A percentile compares a stretch with the other conserved stretches of the same genome.
phyloP scores from a whole-genome alignment of 1,140 invertebrate species.

The Chironomus tepperi region DNA sequence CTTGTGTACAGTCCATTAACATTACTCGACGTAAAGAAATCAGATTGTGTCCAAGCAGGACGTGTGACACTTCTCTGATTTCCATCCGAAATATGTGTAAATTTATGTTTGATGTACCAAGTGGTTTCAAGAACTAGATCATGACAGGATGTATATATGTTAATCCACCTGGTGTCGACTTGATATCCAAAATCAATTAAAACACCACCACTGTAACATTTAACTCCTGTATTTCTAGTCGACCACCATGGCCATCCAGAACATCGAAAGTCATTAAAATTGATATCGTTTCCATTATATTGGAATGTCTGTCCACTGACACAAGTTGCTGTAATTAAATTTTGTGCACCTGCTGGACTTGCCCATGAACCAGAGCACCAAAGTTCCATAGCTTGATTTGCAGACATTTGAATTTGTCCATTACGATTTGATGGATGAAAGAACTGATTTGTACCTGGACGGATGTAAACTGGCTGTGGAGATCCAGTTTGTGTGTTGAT shows the following conservation, averaged over 20 bases:
- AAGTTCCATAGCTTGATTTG: conserved; percentile 30
- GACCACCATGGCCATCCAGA: conserved; percentile 34
- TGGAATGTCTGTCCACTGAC: conserved; percentile 35
- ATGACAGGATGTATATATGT: conserved; percentile 35
- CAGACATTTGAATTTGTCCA: conserved; percentile 33
- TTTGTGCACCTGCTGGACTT: conserved; percentile 26
- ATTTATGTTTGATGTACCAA: conserved; percentile 32
- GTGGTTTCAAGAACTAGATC: conserved; percentile 30
- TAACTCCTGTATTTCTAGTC: conserved; percentile 38
- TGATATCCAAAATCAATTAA: conserved; percentile 36
- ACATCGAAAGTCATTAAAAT: conserved; percentile 37
- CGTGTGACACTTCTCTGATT: conserved; percentile 28
- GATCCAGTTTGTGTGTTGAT: not conserved
- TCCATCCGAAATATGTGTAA: conserved; percentile 29
- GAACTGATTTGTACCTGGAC: conserved; percentile 32
- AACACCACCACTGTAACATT: conserved; percentile 35
- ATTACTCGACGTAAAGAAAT: not conserved
- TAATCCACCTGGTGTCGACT: conserved; percentile 33
- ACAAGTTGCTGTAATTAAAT: conserved; percentile 32
- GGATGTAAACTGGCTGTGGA: conserved; percentile 35
- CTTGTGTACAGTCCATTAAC: not conserved
- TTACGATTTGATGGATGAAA: conserved; percentile 32
- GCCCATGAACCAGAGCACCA: conserved; percentile 34
- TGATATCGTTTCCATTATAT: conserved; percentile 30
- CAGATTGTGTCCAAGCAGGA: conserved; percentile 31